A percentile compares a stretch with the other conserved stretches of the same genome.
Evolutionary conservation across 1,140 invertebrate species (phyloP).

Genomic region (Coenobita brevimanus): DNA sequence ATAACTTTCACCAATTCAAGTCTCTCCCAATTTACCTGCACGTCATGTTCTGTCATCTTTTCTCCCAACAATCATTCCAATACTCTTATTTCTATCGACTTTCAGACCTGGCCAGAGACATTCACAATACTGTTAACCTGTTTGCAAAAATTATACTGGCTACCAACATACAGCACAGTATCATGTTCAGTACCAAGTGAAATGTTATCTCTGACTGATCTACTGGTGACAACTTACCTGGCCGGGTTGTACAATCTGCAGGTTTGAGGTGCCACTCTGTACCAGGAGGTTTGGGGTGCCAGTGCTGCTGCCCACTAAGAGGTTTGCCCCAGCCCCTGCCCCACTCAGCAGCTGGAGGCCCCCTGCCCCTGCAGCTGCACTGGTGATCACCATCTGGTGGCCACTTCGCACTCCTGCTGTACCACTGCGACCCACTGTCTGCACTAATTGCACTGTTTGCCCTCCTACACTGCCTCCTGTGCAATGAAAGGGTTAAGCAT

Average conservation of each 20-base stretch:
- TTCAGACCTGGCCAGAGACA: too few species aligned
- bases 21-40: too few species aligned
- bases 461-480: slow-evolving; percentile 42
- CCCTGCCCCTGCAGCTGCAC: slow-evolving; percentile 43
- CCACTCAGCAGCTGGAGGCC: slow-evolving; percentile 60
- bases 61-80: too few species aligned
- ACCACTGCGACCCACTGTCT: slow-evolving; percentile 37
- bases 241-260: slow-evolving; percentile 45
- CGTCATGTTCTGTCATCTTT: too few species aligned
- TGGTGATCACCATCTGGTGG: slow-evolving; percentile 59
- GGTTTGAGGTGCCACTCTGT: slow-evolving; percentile 43
- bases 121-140: too few species aligned
- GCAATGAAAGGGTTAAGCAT: too few species aligned
- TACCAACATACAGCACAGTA: too few species aligned
- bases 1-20: too few species aligned
- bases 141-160: too few species aligned
- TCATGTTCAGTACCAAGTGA: too few species aligned
- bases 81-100: too few species aligned
- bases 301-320: slow-evolving; percentile 51
- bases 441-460: slow-evolving; percentile 56
- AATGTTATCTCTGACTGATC: too few species aligned
- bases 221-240: background rate
- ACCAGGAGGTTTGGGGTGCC: slow-evolving; percentile 50
- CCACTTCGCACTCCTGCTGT: slow-evolving; percentile 18
- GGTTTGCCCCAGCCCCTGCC: slow-evolving; percentile 36